Percentiles rank a stretch among this genome's conserved stretches.
Evolutionary conservation across 2,113 vertebrate species (phyloP).

Genomic region (Pelobates fuscus): DNA sequence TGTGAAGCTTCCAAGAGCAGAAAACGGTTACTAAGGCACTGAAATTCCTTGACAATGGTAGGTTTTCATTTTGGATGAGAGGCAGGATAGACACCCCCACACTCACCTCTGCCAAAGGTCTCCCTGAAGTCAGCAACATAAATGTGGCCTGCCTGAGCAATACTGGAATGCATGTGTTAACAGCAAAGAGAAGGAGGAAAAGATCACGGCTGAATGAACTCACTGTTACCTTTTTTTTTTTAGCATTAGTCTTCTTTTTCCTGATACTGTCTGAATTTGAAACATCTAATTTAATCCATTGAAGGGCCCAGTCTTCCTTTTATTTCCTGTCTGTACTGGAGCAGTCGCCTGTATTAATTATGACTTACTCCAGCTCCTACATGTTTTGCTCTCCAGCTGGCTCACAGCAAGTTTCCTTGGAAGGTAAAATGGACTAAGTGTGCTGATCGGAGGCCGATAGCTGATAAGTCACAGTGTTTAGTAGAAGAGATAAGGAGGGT

Average conservation of each 20-base stretch:
- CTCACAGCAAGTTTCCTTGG: slow-evolving; percentile 76
- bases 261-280: slow-evolving; percentile 91
- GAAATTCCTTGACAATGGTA: slow-evolving; percentile 11
- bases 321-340: slow-evolving; percentile 97
- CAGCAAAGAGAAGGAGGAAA: slow-evolving; percentile 39
- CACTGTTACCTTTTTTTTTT: slow-evolving; percentile 90
- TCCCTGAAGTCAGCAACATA: slow-evolving; percentile 31
- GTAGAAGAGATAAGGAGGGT: slow-evolving; percentile 72
- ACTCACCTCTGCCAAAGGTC: slow-evolving; percentile 36
- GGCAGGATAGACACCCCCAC: slow-evolving; percentile 34
- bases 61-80: slow-evolving; percentile 12
- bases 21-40: background rate
- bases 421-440: slow-evolving; percentile 78
- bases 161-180: slow-evolving; percentile 65
- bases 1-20: background rate
- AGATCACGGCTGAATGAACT: slow-evolving; percentile 88
- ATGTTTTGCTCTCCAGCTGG: slow-evolving; percentile 77
- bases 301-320: slow-evolving; percentile 92
- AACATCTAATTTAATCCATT: slow-evolving; percentile 93
- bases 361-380: slow-evolving; percentile 81
- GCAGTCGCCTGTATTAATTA: slow-evolving; percentile 98
- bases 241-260: slow-evolving; percentile 83
- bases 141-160: slow-evolving; percentile 51
- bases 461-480: slow-evolving; percentile 74
- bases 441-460: slow-evolving; percentile 80